Percentiles rank a stretch among this genome's conserved stretches.
phyloP scores from a whole-genome alignment of 2,113 vertebrate genomes.

The Gambusia holbrooki region DNA sequence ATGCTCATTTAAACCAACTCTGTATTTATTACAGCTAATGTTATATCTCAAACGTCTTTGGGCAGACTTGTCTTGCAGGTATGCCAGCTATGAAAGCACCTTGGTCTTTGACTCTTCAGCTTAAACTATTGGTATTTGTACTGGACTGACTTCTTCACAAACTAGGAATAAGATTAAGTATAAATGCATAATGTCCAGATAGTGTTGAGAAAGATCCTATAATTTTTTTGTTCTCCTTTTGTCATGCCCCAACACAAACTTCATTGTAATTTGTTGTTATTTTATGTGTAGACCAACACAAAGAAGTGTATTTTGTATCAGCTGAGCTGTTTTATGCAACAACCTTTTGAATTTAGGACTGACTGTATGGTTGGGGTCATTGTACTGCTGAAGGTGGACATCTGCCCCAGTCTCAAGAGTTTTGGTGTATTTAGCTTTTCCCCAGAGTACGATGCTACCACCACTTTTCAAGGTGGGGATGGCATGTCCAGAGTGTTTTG shows the following conservation, averaged over 20 bases:
- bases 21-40: slow-evolving; percentile 38
- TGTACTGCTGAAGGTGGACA: too few species aligned
- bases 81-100: slow-evolving; percentile 37
- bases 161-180: not conserved
- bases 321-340: too few species aligned
- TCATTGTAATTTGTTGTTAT: not conserved
- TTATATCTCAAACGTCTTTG: slow-evolving; percentile 34
- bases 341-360: not conserved
- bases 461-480: not conserved
- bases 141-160: slow-evolving; percentile 2
- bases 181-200: slow-evolving; percentile 2
- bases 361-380: not conserved
- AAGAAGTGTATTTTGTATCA: not conserved
- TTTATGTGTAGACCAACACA: not conserved
- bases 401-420: not conserved
- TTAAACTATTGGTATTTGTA: slow-evolving; percentile 13
- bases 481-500: too few species aligned
- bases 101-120: slow-evolving; percentile 7
- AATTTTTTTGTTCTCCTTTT: not conserved
- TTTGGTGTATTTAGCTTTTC: not conserved
- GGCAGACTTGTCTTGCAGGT: slow-evolving; percentile 45
- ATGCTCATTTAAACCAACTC: slow-evolving; percentile 10
- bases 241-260: not conserved
- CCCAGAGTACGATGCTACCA: not conserved
- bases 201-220: slow-evolving; percentile 23